Evolutionary conservation across 2,888 invertebrate species (phyloP), one percentile per base, ranked within the genome.

Genomic region (Agriopis marginaria): DNA sequence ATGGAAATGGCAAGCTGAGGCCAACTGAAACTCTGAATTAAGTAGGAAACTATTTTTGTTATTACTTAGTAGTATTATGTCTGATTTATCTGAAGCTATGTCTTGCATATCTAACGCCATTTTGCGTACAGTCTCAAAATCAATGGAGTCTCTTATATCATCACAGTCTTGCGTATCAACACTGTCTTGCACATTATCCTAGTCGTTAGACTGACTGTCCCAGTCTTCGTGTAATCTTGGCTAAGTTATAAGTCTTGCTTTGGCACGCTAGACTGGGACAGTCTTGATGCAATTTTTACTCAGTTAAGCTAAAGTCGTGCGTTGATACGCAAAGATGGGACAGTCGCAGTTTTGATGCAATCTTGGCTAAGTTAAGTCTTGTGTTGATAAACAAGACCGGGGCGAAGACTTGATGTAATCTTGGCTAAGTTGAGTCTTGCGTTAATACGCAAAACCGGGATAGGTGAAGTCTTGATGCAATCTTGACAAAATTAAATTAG

Each of bases 11-110:
- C 45, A 59, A 47, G 9, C 23, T 32, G 12, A 51, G 11, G 23
- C 51, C 47, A 32, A 2, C 32, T 59, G n/a, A 59, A 59, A 42
- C 11, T 17, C n/a, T 44, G 17, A 56, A 42, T 14, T 56, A n/a
- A n/a, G 42, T 40, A 9, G 0, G 9, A n/a, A 14, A 9, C 7
- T 40, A 6, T 12, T 7, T 14, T 55, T 14, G 42, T 54, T 32
- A 32, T 32, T 5, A 32, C 32, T 32, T 32, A 32, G 32, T 32
- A 32, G 0, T 32, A 32, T 5, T 32, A 32, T 23, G 8, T 51
- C 51, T 51, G 14, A 23, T 51, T 51, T 51, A 23, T 14, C 23
- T 23, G 3, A 50, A 23, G 23, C 8, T 23, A 5, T 51, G 40
- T 55, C 23, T 55, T 55, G 55, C 3, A 8, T 40, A 40, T 40